Evolutionary conservation across 2,797 vertebrate species (phyloP).

Genomic region (Thamnophis elegans): DNA sequence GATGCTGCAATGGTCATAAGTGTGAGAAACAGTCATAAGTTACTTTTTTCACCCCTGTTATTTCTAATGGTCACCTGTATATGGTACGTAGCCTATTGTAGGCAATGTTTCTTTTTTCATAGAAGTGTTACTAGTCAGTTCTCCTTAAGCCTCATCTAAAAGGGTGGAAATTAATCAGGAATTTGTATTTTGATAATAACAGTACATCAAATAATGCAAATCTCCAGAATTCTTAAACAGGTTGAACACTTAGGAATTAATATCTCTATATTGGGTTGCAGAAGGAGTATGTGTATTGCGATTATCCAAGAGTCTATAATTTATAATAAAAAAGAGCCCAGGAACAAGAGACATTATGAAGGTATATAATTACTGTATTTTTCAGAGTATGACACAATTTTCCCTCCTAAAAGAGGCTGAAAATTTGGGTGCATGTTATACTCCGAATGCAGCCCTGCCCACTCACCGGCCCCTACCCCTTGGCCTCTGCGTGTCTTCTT

Average conservation of each 20-base stretch:
- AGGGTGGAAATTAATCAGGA: neutral
- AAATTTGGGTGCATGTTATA: no score
- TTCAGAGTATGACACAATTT: no score
- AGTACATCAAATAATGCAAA: neutral
- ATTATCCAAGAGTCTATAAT: neutral
- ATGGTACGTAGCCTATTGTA: neutral
- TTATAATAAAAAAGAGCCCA: neutral
- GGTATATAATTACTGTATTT: neutral
- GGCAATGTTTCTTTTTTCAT: neutral
- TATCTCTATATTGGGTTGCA: neutral
- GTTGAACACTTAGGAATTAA: neutral
- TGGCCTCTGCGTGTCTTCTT: no score
- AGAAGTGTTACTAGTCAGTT: neutral
- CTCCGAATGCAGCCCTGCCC: no score
- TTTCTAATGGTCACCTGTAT: neutral
- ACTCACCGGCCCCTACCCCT: no score
- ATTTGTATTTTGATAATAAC: neutral
- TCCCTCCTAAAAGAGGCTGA: no score
- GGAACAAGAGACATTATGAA: neutral
- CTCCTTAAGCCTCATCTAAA: neutral
- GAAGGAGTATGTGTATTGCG: neutral
- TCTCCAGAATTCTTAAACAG: neutral
- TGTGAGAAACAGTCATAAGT: neutral
- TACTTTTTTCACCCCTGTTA: neutral
- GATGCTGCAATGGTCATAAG: neutral